Base-by-base conservation (phyloP, 2,797 vertebrate species). In the Hemibagrus guttatus region DNA sequence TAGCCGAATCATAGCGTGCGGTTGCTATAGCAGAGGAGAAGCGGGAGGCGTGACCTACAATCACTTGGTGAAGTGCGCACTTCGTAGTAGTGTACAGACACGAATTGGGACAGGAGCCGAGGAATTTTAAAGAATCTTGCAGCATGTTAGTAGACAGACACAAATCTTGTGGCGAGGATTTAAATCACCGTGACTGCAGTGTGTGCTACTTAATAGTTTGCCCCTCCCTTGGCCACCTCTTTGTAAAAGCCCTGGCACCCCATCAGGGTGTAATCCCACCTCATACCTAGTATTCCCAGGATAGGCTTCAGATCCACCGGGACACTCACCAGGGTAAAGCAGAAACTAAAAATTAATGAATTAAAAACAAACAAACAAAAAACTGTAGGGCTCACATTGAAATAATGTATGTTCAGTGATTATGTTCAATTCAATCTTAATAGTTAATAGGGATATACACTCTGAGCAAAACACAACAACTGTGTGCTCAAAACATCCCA, bases 21-120 rank as follows among this genome's bases (percentile, higher is more conserved):
- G 87, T 88, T 85, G 72, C 87, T 39, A 69, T 88, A 84, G 84
- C 61, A 68, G 14, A 79, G 23, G 54, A 80, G 28, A 11, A 17
- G 35, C 74, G 5, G n/a, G 46, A 54, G 82, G 5, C 63, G 9
- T 59, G 82, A n/a, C 5, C 28, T 19, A 35, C 14, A 14, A 42
- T 17, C 68, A 84, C 35, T 46, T n/a, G 23, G 8, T 59, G 35
- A 58, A 74, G 83, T 72, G 83, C 7, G n/a, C 42, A 54, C 84
- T 84, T 52, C 56, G 0, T 14, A 58, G 28, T 23, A 79, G 52
- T 6, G 14, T 11, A 1, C 16, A 31, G 61, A 52, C 17, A 31
- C 4, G 9, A 66, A 66, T 52, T 66, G 61, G 80, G 46, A 66
- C n/a, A 31, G 5, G 66, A 23, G 42, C 26, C 61, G 64, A 81